Evolutionary conservation across 2,113 vertebrate genomes (phyloP).

Genomic region (Laticauda laticaudata): DNA sequence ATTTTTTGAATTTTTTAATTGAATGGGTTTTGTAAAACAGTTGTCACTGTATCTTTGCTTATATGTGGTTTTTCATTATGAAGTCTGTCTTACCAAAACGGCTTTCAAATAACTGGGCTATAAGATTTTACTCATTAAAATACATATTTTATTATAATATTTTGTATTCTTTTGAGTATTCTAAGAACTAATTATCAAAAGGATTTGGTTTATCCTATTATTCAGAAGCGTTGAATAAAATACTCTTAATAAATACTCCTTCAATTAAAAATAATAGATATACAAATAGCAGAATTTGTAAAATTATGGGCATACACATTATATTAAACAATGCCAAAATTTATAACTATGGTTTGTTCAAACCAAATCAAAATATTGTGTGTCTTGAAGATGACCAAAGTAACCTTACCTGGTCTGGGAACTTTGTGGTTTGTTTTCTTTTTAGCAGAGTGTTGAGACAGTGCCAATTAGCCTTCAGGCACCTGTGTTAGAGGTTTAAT

Average conservation of each 20-base stretch:
- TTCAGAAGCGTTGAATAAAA: not conserved
- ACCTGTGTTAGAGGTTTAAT: not conserved
- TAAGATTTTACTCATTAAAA: conserved; percentile 2
- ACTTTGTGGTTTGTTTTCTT: not conserved
- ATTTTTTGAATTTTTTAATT: conserved; percentile 14
- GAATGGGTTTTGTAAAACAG: not conserved
- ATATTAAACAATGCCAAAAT: not conserved
- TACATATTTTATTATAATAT: not conserved
- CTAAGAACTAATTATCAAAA: not conserved
- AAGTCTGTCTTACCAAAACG: not conserved
- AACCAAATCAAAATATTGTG: not conserved
- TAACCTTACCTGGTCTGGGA: not conserved
- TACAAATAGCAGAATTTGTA: not conserved
- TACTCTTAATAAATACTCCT: conserved; percentile 4
- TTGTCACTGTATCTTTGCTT: not conserved
- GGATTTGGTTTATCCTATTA: not conserved
- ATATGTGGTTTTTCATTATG: conserved; percentile 1
- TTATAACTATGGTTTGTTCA: not conserved
- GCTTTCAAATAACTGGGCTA: conserved; percentile 6
- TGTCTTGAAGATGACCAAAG: not conserved
- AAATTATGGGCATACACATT: not conserved
- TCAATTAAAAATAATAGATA: not conserved
- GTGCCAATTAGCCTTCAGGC: not conserved
- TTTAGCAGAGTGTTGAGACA: not conserved
- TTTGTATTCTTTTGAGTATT: not conserved